Conservation (phyloP, 2,113 vertebrate genomes). For the Etheostoma cragini region DNA sequence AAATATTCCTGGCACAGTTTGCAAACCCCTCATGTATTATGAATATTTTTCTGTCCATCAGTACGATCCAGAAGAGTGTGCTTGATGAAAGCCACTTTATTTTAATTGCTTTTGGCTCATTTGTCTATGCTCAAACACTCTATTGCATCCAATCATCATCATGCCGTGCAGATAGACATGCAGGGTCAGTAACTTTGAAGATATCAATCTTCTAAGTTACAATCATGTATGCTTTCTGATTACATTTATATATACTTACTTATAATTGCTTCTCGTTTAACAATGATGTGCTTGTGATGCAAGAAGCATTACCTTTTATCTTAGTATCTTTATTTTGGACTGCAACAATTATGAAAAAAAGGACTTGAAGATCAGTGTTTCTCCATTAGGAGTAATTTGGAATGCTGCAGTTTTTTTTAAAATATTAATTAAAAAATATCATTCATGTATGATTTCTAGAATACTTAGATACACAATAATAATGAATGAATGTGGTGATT, state of each 20-base stretch:
- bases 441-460: no score
- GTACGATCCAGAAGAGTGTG: background rate
- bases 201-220: no score
- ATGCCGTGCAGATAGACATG: background rate
- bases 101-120: conserved; percentile 9
- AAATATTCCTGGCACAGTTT: background rate
- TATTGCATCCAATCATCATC: background rate
- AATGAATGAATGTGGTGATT: no score
- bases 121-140: background rate
- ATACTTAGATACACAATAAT: no score
- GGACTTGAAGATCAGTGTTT: no score
- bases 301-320: background rate
- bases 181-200: background rate
- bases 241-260: background rate
- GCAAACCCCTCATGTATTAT: background rate
- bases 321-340: background rate
- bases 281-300: background rate
- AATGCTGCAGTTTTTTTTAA: no score
- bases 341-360: background rate
- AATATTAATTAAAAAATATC: no score
- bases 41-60: conserved; percentile 2
- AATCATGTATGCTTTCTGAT: background rate
- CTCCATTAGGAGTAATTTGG: no score
- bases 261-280: background rate
- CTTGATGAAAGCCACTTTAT: conserved; percentile 7